phyloP scores from a whole-genome alignment of 2,797 vertebrate genomes.

The Sylvilagus floridanus region DNA sequence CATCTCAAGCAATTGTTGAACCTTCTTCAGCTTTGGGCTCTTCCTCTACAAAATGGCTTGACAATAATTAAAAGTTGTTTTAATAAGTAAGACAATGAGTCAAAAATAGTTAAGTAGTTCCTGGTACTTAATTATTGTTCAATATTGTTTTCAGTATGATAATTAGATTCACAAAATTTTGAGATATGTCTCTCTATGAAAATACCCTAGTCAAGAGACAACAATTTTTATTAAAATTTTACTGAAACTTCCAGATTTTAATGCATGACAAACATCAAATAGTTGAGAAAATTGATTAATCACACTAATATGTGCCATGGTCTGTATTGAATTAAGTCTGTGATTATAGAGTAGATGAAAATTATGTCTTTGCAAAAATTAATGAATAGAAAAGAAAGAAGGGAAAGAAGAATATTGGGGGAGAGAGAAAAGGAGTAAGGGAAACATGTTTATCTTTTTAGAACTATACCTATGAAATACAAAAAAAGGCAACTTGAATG shows the following conservation, averaged over 20 bases:
- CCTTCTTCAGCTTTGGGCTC: conserved; percentile 1
- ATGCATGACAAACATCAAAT: not conserved
- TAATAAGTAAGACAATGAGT: not conserved
- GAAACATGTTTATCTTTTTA: no score
- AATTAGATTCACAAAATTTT: conserved; percentile 4
- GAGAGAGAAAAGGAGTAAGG: no score
- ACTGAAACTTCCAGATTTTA: conserved; percentile 28
- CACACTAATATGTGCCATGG: not conserved
- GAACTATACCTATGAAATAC: no score
- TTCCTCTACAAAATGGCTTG: conserved; percentile 47
- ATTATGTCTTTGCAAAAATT: no score
- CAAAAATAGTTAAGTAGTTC: not conserved
- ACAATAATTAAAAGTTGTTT: not conserved
- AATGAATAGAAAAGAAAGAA: no score
- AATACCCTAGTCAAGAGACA: not conserved
- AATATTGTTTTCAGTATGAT: not conserved
- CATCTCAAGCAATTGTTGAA: not conserved
- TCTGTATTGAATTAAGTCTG: not conserved
- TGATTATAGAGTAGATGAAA: no score
- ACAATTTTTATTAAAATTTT: not conserved
- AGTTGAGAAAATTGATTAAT: not conserved
- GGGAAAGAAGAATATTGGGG: no score
- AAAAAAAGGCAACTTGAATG: no score
- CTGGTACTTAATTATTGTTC: conserved; percentile 8
- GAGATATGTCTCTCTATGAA: not conserved